Conservation (phyloP, 2,797 vertebrate genomes). For the Numenius phaeopus region DNA sequence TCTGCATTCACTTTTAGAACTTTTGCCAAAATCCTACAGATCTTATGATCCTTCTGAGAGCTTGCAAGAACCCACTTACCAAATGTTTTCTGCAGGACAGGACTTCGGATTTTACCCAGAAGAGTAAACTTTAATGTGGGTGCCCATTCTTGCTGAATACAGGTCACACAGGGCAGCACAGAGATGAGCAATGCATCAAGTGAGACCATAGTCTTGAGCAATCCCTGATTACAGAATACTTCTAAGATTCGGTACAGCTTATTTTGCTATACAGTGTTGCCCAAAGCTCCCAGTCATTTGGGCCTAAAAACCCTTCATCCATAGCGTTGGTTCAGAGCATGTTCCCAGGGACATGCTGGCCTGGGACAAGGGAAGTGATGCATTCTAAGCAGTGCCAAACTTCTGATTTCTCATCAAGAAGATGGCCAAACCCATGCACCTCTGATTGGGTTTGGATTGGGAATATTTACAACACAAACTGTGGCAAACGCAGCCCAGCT, state of each 20-base stretch:
- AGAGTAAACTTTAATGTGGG: not conserved
- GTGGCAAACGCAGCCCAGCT: not conserved
- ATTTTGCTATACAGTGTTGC: not conserved
- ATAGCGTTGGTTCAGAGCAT: not conserved
- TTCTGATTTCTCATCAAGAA: not conserved
- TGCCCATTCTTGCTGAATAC: not conserved
- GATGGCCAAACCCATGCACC: not conserved
- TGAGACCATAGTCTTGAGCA: not conserved
- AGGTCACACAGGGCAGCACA: not conserved
- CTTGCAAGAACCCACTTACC: not conserved
- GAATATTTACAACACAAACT: not conserved
- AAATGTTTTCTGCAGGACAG: not conserved
- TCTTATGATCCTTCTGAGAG: accelerated
- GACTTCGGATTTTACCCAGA: not conserved
- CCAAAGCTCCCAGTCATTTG: not conserved
- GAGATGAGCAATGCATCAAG: not conserved
- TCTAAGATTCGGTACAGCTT: not conserved
- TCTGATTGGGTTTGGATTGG: not conserved
- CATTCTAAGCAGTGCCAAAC: accelerated
- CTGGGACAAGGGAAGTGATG: not conserved
- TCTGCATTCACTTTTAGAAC: not conserved
- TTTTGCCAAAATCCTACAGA: not conserved
- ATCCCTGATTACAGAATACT: not conserved
- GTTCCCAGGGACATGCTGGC: not conserved
- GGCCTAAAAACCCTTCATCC: not conserved